Percentiles rank a stretch among this genome's conserved stretches.
These are phyloP conservation scores for Meghimatium bilineatum DNA, from an alignment of 2,888 invertebrate species.

Conservation along the genomic window DNA sequence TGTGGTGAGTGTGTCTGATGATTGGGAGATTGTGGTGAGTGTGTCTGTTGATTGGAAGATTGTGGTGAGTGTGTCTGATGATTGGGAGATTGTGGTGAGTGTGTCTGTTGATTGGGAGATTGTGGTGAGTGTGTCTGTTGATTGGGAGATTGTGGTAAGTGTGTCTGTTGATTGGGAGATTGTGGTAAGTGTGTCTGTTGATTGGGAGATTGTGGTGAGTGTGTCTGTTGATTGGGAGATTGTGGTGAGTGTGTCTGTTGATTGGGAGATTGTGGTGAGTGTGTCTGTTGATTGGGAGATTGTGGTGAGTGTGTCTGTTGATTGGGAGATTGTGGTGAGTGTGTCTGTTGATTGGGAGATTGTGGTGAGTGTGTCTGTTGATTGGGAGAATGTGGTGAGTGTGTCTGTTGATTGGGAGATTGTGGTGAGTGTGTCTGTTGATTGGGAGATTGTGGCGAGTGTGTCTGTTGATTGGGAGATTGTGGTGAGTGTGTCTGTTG, in stretches of 20 bases:
- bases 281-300: constrained; percentile 90
- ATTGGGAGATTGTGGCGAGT: constrained; percentile 90
- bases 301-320: constrained; percentile 86
- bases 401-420: constrained; percentile 90
- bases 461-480: constrained; percentile 90
- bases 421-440: constrained; percentile 86
- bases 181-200: constrained; percentile 86
- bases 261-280: constrained; percentile 90
- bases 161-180: constrained; percentile 90
- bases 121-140: constrained; percentile 86
- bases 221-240: constrained; percentile 90
- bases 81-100: constrained; percentile 90
- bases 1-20: constrained; percentile 87
- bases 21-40: constrained; percentile 90
- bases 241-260: constrained; percentile 86
- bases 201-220: constrained; percentile 90
- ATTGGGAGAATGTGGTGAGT: constrained; percentile 90
- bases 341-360: constrained; percentile 90
- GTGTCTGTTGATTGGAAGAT: constrained; percentile 90
- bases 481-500: constrained; percentile 86
- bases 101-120: constrained; percentile 90
- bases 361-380: constrained; percentile 86
- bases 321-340: constrained; percentile 90
- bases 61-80: constrained; percentile 87
- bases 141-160: constrained; percentile 90